Percentiles rank a stretch among this genome's conserved stretches.
phyloP scores from a whole-genome alignment of 2,113 vertebrate species.

The Condylura cristata region DNA sequence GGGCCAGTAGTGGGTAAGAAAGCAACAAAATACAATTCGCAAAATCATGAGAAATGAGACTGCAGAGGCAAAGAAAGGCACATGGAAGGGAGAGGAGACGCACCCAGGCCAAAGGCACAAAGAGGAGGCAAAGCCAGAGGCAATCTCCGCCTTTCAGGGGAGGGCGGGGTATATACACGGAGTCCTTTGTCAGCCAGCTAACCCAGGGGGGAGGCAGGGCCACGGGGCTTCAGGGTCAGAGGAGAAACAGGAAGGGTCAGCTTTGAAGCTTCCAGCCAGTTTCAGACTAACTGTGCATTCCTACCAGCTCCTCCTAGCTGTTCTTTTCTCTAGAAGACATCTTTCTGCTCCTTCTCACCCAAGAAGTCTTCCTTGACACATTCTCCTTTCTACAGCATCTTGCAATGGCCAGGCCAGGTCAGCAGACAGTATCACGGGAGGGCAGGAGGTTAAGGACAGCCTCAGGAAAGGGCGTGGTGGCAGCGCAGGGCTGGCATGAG shows the following conservation, averaged over 20 bases:
- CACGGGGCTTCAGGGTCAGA: not conserved
- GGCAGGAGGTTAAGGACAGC: slow-evolving; percentile 11
- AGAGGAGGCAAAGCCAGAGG: slow-evolving; percentile 77
- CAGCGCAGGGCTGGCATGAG: slow-evolving; percentile 30
- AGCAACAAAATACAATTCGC: slow-evolving; percentile 68
- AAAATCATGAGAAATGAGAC: slow-evolving; percentile 79
- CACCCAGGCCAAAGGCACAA: slow-evolving; percentile 81
- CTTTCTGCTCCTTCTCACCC: slow-evolving; percentile 56
- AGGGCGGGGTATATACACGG: slow-evolving; percentile 67
- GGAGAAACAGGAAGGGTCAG: slow-evolving; percentile 47
- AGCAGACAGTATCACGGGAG: slow-evolving; percentile 45
- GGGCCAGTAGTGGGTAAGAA: slow-evolving; percentile 53
- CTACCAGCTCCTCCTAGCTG: slow-evolving; percentile 54
- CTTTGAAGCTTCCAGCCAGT: slow-evolving; percentile 71
- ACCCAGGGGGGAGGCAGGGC: slow-evolving; percentile 24
- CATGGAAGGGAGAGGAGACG: slow-evolving; percentile 68
- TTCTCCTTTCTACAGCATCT: slow-evolving; percentile 54
- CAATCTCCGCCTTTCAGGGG: slow-evolving; percentile 41
- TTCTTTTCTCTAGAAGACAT: slow-evolving; percentile 49
- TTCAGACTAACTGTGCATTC: slow-evolving; percentile 69
- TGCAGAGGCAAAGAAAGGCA: slow-evolving; percentile 81
- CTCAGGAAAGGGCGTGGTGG: not conserved
- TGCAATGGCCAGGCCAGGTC: slow-evolving; percentile 35
- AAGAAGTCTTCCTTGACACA: slow-evolving; percentile 31
- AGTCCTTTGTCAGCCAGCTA: slow-evolving; percentile 69